phyloP scores from a whole-genome alignment of 2,113 vertebrate species.

The Jacana jacana region DNA sequence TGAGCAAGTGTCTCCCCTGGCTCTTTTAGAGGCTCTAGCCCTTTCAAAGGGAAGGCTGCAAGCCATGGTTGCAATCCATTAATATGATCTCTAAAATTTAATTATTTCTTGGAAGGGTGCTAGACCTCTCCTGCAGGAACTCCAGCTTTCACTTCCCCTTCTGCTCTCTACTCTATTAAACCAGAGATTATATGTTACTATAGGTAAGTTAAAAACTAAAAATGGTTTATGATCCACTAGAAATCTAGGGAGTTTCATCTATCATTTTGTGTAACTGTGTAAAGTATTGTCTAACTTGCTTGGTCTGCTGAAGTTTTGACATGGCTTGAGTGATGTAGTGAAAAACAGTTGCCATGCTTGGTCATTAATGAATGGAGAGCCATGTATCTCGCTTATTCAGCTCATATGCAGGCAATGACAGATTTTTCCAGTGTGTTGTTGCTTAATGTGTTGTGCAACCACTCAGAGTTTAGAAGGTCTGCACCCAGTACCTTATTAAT shows the following conservation, averaged over 20 bases:
- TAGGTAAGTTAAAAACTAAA: neutral
- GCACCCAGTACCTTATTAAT: neutral
- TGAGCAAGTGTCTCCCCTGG: neutral
- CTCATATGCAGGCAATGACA: neutral
- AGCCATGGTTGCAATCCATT: neutral
- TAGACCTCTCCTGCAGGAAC: neutral
- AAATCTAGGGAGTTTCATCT: neutral
- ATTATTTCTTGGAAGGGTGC: neutral
- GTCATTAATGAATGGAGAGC: neutral
- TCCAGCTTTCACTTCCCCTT: neutral
- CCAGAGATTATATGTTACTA: neutral
- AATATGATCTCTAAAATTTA: neutral
- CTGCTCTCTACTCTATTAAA: neutral
- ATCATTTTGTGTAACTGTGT: neutral
- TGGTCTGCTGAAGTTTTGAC: neutral
- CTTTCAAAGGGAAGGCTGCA: neutral
- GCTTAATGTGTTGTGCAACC: neutral
- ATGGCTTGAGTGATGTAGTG: neutral
- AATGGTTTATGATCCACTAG: neutral
- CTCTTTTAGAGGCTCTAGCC: neutral
- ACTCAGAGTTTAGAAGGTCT: neutral
- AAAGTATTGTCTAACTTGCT: neutral
- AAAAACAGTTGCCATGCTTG: neutral
- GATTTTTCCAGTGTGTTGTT: neutral
- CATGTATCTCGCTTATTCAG: neutral